A percentile compares a stretch with the other conserved stretches of the same genome.
Evolutionary conservation across 2,888 invertebrate species (phyloP).

Genomic region (Apamea epomidion): DNA sequence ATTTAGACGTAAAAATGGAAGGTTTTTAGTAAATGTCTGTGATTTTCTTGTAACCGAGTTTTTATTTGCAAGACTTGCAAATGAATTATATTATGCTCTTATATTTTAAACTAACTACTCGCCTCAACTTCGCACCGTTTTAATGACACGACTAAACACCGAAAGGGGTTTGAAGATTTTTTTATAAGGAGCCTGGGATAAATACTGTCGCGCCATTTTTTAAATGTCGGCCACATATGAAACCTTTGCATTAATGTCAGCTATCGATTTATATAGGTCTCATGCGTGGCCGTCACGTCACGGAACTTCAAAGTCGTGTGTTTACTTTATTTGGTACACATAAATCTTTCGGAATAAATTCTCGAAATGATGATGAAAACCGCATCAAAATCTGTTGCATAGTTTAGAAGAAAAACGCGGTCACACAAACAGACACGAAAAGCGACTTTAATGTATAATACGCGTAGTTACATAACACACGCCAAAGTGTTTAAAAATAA

Average conservation of each 20-base stretch:
- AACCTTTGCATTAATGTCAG: too few species aligned
- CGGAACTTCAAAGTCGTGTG: too few species aligned
- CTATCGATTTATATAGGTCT: too few species aligned
- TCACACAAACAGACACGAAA: not conserved
- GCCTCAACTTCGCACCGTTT: too few species aligned
- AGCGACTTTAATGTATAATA: not conserved
- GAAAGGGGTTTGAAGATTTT: too few species aligned
- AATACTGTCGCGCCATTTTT: too few species aligned
- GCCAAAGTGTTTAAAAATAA: not conserved
- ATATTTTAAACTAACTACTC: not conserved
- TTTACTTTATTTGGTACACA: not conserved
- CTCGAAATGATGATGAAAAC: not conserved
- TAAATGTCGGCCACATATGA: too few species aligned
- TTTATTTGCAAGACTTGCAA: not conserved
- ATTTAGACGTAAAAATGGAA: not conserved
- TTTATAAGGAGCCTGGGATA: too few species aligned
- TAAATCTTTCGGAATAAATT: not conserved
- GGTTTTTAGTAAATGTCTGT: not conserved
- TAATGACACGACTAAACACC: too few species aligned
- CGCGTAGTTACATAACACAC: not conserved
- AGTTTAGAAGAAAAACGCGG: not conserved
- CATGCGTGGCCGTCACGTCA: too few species aligned
- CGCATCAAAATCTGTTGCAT: not conserved
- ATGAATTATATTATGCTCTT: not conserved
- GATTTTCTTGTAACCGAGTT: not conserved